phyloP scores from a whole-genome alignment of 2,797 vertebrate genomes.

The Bucorvus abyssinicus region DNA sequence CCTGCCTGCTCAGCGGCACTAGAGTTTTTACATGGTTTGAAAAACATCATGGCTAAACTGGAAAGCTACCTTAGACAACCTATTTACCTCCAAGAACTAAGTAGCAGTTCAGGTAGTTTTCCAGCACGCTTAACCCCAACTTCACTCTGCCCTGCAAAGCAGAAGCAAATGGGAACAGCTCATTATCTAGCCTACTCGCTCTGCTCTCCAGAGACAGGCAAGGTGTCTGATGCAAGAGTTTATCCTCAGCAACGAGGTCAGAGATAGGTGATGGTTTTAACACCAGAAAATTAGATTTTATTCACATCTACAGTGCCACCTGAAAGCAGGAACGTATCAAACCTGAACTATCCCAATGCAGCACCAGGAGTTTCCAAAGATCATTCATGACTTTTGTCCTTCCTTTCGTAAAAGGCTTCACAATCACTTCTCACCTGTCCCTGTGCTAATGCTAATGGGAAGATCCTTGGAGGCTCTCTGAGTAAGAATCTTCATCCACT shows the following conservation, averaged over 20 bases:
- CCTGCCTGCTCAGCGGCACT: not conserved
- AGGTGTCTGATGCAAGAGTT: not conserved
- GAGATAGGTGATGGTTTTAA: not conserved
- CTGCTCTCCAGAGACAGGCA: not conserved
- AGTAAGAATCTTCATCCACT: not conserved
- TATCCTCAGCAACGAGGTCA: not conserved
- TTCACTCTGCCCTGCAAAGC: not conserved
- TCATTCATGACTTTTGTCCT: not conserved
- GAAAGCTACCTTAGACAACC: not conserved
- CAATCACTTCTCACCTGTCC: not conserved
- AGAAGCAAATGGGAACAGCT: conserved; percentile 35
- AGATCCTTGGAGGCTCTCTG: not conserved
- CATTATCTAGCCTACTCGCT: not conserved
- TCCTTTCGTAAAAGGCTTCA: not conserved
- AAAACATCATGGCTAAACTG: not conserved
- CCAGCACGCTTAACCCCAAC: conserved; percentile 4
- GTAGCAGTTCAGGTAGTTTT: not conserved
- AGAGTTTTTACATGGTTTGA: not conserved
- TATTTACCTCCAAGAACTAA: not conserved
- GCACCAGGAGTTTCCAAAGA: not conserved
- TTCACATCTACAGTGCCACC: not conserved
- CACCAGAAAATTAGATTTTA: not conserved
- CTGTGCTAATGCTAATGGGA: not conserved
- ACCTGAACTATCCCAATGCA: not conserved
- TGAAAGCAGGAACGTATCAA: not conserved